Evolutionary conservation across 2,113 vertebrate species (phyloP).

Genomic region (Aphelocoma coerulescens): DNA sequence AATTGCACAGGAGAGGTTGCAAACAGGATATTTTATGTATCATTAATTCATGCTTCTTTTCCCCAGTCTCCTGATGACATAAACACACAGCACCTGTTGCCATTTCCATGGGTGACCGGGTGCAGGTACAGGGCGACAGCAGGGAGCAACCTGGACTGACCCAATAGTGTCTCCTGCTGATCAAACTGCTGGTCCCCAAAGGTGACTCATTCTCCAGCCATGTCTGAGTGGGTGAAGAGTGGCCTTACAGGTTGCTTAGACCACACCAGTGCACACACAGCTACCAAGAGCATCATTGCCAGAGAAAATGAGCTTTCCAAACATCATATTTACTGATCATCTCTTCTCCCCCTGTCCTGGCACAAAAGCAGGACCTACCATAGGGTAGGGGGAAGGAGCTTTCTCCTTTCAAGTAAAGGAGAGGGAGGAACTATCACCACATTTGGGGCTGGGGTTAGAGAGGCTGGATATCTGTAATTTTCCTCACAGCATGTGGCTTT

Average conservation of each 20-base stretch:
- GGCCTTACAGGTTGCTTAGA: not conserved
- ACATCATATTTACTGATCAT: not conserved
- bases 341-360: not conserved
- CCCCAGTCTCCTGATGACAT: not conserved
- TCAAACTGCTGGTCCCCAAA: not conserved
- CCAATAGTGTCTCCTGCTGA: not conserved
- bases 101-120: not conserved
- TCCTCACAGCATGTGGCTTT: not conserved
- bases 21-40: not conserved
- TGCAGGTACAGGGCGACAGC: not conserved
- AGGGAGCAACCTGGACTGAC: not conserved
- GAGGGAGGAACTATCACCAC: not conserved
- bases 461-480: not conserved
- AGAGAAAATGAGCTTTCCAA: not conserved
- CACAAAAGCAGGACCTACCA: not conserved
- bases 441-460: not conserved
- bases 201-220: not conserved
- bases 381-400: not conserved
- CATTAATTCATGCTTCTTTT: not conserved
- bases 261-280: not conserved
- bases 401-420: not conserved
- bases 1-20: not conserved
- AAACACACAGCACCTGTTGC: not conserved
- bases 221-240: not conserved
- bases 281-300: not conserved